phyloP scores from a whole-genome alignment of 2,797 vertebrate species.

The Erethizon dorsatum region DNA sequence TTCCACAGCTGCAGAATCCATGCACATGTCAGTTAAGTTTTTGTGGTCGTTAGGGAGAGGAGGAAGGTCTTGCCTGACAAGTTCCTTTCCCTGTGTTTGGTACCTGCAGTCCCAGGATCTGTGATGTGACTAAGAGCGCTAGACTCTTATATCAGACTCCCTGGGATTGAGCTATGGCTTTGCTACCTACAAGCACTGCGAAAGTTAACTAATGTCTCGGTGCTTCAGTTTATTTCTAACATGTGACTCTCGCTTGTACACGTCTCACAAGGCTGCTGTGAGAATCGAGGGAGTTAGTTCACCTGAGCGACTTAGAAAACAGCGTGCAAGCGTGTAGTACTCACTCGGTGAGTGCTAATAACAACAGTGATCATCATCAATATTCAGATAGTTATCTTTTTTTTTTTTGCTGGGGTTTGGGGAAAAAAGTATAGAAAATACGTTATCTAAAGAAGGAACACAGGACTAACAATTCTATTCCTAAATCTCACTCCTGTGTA shows the following conservation, averaged over 20 bases:
- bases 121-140: background rate
- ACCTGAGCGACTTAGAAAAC: background rate
- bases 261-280: background rate
- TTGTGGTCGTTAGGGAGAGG: background rate
- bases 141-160: background rate
- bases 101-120: background rate
- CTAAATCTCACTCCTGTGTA: background rate
- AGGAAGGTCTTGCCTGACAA: background rate
- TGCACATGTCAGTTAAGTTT: background rate
- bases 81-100: background rate
- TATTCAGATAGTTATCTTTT: background rate
- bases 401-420: background rate
- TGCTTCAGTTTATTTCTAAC: background rate
- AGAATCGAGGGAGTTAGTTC: background rate
- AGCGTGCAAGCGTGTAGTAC: no score
- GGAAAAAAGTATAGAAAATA: background rate
- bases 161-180: background rate
- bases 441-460: background rate
- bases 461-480: background rate
- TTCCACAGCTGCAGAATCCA: background rate
- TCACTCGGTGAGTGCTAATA: background rate
- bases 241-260: background rate
- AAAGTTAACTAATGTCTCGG: background rate
- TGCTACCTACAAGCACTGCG: background rate
- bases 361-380: background rate